Conservation (phyloP, 2,113 vertebrate species). For the Hippoglossus stenolepis region DNA sequence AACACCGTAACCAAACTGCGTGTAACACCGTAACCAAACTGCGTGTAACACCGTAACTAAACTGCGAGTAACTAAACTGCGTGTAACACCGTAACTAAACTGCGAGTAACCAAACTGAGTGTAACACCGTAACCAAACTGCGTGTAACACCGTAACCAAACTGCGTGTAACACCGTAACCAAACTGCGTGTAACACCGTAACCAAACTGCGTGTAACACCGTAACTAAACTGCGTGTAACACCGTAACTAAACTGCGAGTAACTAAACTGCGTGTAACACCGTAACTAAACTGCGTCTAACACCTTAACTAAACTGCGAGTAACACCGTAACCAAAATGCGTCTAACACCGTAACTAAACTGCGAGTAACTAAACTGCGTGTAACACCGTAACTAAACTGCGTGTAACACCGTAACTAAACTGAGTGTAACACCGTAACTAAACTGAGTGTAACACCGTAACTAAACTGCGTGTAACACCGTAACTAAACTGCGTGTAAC, state of each 20-base stretch:
- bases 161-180: too few species aligned
- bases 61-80: too few species aligned
- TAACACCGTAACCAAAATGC: too few species aligned
- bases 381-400: constrained; percentile 67
- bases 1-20: not conserved
- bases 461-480: not conserved
- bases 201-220: too few species aligned
- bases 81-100: not conserved
- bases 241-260: too few species aligned
- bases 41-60: constrained; percentile 67
- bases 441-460: constrained; percentile 63
- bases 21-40: constrained; percentile 70
- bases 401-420: not conserved
- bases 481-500: not conserved
- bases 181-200: too few species aligned
- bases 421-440: not conserved
- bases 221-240: too few species aligned
- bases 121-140: not conserved
- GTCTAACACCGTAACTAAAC: constrained; percentile 66
- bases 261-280: too few species aligned
- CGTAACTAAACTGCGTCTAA: too few species aligned
- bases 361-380: not conserved
- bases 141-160: constrained; percentile 67
- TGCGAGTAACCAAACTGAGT: not conserved
- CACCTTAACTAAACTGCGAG: too few species aligned